phyloP scores from a whole-genome alignment of 53 echinoderm and acorn worm species.

The Astropecten irregularis region DNA sequence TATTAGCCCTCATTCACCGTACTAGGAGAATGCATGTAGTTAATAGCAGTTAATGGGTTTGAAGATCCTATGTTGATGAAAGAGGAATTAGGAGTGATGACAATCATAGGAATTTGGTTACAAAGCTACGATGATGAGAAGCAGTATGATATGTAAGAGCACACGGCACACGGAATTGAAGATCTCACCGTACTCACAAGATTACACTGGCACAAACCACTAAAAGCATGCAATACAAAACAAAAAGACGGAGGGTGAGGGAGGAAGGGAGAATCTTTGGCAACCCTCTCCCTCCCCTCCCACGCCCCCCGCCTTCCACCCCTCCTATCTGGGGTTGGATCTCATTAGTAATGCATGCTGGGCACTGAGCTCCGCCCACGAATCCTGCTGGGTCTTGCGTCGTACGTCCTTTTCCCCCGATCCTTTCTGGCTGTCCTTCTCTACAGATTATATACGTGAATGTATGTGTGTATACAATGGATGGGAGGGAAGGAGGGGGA shows the following conservation, averaged over 20 bases:
- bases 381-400: constrained; percentile 62
- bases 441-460: too few species aligned
- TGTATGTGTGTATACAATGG: constrained; percentile 5
- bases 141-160: too few species aligned
- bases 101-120: too few species aligned
- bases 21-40: too few species aligned
- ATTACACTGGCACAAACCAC: constrained; percentile 6
- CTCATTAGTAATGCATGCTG: constrained; percentile 66
- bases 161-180: constrained; percentile 16
- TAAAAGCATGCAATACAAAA: constrained; percentile 23
- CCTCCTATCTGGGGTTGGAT: constrained; percentile 43
- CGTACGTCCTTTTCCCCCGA: constrained; percentile 11
- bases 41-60: too few species aligned
- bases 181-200: constrained; percentile 12
- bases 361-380: constrained; percentile 69
- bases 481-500: constrained; percentile 6
- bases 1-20: too few species aligned
- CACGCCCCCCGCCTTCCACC: too few species aligned
- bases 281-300: too few species aligned
- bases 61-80: too few species aligned
- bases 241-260: background rate
- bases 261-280: too few species aligned
- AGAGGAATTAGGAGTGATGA: too few species aligned
- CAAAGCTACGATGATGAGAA: too few species aligned
- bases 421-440: constrained; percentile 37